Evolutionary conservation across 2,888 invertebrate genomes (phyloP), one percentile per base, ranked within the genome.

Genomic region (Sussaba pulchella): DNA sequence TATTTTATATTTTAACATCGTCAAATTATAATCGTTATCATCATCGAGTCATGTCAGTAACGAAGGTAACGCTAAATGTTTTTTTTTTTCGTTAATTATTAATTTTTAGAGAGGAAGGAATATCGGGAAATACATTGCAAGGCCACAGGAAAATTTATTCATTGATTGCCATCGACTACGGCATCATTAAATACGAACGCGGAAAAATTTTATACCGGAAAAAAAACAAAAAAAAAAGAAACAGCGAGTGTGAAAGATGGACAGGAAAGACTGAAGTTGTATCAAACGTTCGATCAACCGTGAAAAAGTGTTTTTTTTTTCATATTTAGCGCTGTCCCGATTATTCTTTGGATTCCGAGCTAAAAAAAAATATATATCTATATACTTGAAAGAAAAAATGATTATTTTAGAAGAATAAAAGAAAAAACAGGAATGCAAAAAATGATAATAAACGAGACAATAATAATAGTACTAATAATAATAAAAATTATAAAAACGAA

Each of bases 1-100:
- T 91, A 91, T 91, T 91, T 90, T 89, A 91, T 91, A 91, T 90
- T 82, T 91, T 91, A 91, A 91, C 91, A 91, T 91, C 86, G 85
- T 89, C 86, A 86, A 85, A 86, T 87, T 84, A 77, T 86, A 85
- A 84, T 91, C 85, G 80, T 89, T 86, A 86, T 90, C 87, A 87
- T 90, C 87, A 89, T 89, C 87, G 87, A 91, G 88, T 89, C 87
- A 86, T 86, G 86, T 87, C 85, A 89, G 87, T 88, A 88, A 87
- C 83, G 87, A 89, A 90, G 87, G 75, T 89, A 89, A 88, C 78
- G 82, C 87, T 86, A 86, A 85, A 84, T 77, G 81, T 72, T 21
- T 31, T 31, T 31, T 31, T 31, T 31, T 31, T 31, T 31, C 6
- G n/a, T n/a, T n/a, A n/a, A n/a, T n/a, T n/a, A n/a, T 31, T 6